These are phyloP conservation scores for Sarcophaga subvicina DNA, from an alignment of 2,888 invertebrate species.

Conservation along the genomic window DNA sequence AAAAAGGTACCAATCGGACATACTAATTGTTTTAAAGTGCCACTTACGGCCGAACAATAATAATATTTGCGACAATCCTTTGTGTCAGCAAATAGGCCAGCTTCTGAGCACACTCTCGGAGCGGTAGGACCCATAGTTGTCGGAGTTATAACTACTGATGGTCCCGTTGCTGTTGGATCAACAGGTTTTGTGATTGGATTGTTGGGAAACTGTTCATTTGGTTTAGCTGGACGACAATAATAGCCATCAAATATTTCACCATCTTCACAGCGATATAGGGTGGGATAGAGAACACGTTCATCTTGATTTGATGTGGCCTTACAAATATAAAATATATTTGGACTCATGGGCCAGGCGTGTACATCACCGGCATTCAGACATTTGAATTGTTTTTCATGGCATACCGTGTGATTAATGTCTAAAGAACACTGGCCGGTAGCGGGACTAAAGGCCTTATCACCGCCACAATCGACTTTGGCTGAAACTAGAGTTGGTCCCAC, in stretches of 20 bases:
- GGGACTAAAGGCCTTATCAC: slow-evolving; percentile 78
- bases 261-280: slow-evolving; percentile 79
- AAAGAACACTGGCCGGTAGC: slow-evolving; percentile 79
- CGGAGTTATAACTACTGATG: slow-evolving; percentile 1
- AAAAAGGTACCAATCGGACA: slow-evolving; percentile 78
- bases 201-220: not conserved
- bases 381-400: slow-evolving; percentile 76
- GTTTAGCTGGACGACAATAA: slow-evolving; percentile 49
- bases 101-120: slow-evolving; percentile 45
- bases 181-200: not conserved
- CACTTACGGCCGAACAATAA: slow-evolving; percentile 77
- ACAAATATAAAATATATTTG: slow-evolving; percentile 81
- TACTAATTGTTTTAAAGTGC: slow-evolving; percentile 73
- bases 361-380: slow-evolving; percentile 79
- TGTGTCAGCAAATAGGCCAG: slow-evolving; percentile 76
- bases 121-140: not conserved
- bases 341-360: slow-evolving; percentile 79
- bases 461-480: slow-evolving; percentile 79
- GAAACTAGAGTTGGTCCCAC: slow-evolving; percentile 78
- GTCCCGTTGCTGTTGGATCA: slow-evolving; percentile 42
- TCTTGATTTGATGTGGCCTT: slow-evolving; percentile 79
- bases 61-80: slow-evolving; percentile 78
- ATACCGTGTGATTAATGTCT: slow-evolving; percentile 74
- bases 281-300: slow-evolving; percentile 78
- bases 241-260: slow-evolving; percentile 78